Evolutionary conservation across 1,140 invertebrate species (phyloP).

Genomic region (Augochlora pura): DNA sequence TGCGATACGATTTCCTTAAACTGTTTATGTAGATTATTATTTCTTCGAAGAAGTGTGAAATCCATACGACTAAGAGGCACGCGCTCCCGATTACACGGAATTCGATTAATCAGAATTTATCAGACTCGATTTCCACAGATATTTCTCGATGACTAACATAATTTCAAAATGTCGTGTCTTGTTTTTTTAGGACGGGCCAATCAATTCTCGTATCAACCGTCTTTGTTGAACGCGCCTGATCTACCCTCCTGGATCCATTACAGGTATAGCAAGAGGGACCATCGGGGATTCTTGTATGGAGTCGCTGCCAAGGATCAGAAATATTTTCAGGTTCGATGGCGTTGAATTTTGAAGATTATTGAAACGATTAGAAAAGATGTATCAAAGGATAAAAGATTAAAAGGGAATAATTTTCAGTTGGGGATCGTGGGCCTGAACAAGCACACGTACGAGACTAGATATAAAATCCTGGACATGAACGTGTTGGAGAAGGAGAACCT

Average conservation of each 20-base stretch:
- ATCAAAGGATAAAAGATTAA: too few species aligned
- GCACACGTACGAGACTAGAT: slow-evolving; percentile 88
- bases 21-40: neutral
- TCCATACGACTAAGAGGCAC: neutral
- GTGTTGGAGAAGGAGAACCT: slow-evolving; percentile 85
- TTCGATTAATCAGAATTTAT: slow-evolving; percentile 12
- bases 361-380: too few species aligned
- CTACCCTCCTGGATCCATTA: slow-evolving; percentile 92
- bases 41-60: neutral
- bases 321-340: slow-evolving; percentile 77
- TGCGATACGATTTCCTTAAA: neutral
- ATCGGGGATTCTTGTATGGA: slow-evolving; percentile 89
- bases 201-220: slow-evolving; percentile 85
- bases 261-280: slow-evolving; percentile 87
- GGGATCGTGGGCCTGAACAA: slow-evolving; percentile 89
- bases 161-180: neutral
- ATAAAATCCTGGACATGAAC: slow-evolving; percentile 83
- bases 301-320: slow-evolving; percentile 85
- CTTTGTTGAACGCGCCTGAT: slow-evolving; percentile 87
- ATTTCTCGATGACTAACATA: too few species aligned
- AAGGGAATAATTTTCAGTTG: slow-evolving; percentile 79
- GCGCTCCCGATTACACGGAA: neutral
- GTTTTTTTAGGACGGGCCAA: slow-evolving; percentile 55
- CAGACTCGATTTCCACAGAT: too few species aligned
- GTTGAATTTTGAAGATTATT: too few species aligned